phyloP scores from a whole-genome alignment of 2,797 vertebrate genomes.

The Scleropages formosus region DNA sequence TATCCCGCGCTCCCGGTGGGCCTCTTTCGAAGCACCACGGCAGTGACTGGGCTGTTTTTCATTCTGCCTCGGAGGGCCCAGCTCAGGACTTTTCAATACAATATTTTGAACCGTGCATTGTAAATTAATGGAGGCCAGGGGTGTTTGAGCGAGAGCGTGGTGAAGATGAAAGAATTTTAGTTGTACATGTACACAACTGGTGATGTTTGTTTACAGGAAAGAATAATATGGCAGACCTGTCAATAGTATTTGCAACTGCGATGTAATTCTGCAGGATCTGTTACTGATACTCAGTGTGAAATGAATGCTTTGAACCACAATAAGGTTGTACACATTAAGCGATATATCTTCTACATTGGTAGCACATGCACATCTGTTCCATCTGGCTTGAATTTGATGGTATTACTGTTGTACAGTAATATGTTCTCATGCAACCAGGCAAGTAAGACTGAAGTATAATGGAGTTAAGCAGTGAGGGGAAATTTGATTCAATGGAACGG shows the following conservation, averaged over 20 bases:
- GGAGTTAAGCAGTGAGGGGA: too few species aligned
- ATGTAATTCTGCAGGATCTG: neutral
- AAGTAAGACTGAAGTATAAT: too few species aligned
- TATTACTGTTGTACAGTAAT: too few species aligned
- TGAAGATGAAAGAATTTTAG: constrained; percentile 6
- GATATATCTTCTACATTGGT: too few species aligned
- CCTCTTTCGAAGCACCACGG: neutral
- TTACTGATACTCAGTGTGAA: neutral
- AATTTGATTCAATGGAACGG: too few species aligned
- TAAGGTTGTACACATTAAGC: too few species aligned
- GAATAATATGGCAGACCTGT: neutral
- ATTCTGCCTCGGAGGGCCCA: constrained; percentile 15
- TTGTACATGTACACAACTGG: neutral
- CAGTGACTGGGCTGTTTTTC: constrained; percentile 15
- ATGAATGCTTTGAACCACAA: neutral
- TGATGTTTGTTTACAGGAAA: neutral
- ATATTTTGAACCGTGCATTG: constrained; percentile 13
- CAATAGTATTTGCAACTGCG: constrained; percentile 16
- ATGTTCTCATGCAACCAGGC: too few species aligned
- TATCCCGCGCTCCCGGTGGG: constrained; percentile 11
- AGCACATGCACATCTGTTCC: too few species aligned
- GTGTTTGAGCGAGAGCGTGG: neutral
- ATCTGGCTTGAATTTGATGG: too few species aligned
- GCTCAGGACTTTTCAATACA: constrained; percentile 12
- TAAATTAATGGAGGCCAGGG: neutral